Percentiles rank a stretch among this genome's conserved stretches.
Conservation (phyloP, 2,113 vertebrate genomes). For the Chrysemys picta region DNA sequence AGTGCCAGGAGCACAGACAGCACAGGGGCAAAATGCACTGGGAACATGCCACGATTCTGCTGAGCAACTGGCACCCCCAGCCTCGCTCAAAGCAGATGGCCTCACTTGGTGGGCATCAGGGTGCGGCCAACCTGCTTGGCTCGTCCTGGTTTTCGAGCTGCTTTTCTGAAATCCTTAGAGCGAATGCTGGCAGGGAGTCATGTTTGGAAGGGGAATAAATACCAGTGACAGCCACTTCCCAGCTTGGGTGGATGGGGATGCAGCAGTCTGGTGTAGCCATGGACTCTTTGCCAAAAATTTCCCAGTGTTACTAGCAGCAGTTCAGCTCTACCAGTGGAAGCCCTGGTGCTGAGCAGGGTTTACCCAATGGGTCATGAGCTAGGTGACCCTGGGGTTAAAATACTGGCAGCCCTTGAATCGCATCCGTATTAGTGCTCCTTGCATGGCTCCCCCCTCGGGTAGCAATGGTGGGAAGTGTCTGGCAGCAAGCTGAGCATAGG, state of each 20-base stretch:
- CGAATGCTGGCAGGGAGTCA: background rate
- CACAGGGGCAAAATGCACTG: background rate
- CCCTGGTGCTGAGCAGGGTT: rapidly evolving
- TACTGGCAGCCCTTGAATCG: rapidly evolving
- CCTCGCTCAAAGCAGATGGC: background rate
- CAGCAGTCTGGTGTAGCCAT: background rate
- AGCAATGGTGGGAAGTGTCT: background rate
- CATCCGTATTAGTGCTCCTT: background rate
- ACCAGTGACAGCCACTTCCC: background rate
- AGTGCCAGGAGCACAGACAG: background rate
- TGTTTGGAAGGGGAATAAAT: background rate
- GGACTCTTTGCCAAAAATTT: background rate
- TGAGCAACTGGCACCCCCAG: background rate
- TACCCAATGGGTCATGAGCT: rapidly evolving
- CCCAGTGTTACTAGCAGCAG: background rate
- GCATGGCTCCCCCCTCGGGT: rapidly evolving
- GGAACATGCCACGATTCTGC: background rate
- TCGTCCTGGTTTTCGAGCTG: background rate
- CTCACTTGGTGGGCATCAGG: background rate
- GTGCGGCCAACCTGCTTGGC: background rate
- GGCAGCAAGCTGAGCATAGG: background rate
- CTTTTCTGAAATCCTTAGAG: background rate
- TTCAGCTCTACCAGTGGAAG: rapidly evolving
- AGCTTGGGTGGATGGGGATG: background rate
- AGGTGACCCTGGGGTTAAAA: rapidly evolving